phyloP scores from a whole-genome alignment of 2,113 vertebrate species.

The Andinoacara biseriatus region DNA sequence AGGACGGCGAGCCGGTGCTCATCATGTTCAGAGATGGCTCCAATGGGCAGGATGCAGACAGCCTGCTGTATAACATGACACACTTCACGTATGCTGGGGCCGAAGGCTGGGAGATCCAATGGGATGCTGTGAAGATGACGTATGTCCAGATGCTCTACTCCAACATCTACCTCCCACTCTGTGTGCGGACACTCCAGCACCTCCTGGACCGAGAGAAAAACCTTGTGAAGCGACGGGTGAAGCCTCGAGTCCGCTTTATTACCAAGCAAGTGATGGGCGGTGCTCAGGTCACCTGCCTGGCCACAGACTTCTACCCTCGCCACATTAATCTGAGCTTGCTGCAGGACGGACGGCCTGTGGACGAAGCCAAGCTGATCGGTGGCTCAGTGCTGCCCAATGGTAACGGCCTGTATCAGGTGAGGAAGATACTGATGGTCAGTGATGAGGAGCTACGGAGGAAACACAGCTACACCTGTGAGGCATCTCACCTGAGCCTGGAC shows the following conservation, averaged over 20 bases:
- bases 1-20: neutral
- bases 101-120: neutral
- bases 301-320: constrained; percentile 10
- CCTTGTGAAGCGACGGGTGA: constrained; percentile 1
- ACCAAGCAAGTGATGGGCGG: neutral
- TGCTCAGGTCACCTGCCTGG: neutral
- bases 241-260: neutral
- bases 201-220: neutral
- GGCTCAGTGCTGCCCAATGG: neutral
- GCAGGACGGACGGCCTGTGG: neutral
- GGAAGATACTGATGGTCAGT: neutral
- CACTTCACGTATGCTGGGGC: neutral
- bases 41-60: neutral
- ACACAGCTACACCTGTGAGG: neutral
- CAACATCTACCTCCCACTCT: neutral
- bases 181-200: neutral
- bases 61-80: neutral
- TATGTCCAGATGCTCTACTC: neutral
- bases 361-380: neutral
- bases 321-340: constrained; percentile 21
- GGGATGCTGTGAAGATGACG: neutral
- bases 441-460: neutral
- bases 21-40: neutral
- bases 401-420: neutral
- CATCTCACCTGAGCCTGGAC: constrained; percentile 8